Conservation (phyloP, 2,113 vertebrate genomes). For the Orthonyx spaldingii region DNA sequence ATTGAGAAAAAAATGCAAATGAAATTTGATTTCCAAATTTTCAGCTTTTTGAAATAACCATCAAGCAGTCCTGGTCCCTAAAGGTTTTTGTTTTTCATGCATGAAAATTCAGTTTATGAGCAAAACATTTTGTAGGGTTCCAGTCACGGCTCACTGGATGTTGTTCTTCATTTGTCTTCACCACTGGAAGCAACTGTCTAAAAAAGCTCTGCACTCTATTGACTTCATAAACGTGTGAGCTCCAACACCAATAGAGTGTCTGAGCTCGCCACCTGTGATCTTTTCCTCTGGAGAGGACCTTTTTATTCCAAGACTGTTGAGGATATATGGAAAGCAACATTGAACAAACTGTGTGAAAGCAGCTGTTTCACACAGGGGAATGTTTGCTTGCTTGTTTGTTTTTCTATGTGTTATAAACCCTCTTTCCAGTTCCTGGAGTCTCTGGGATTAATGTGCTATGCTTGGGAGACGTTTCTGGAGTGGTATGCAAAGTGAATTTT, state of each 20-base stretch:
- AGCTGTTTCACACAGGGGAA: background rate
- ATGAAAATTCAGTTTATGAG: slow-evolving; percentile 52
- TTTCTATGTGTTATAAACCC: background rate
- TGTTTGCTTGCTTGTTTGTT: fast-evolving
- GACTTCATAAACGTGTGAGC: background rate
- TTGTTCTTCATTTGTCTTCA: slow-evolving; percentile 58
- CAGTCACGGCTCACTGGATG: slow-evolving; percentile 52
- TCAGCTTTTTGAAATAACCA: slow-evolving; percentile 41
- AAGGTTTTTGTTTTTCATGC: slow-evolving; percentile 49
- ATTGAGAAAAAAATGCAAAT: background rate
- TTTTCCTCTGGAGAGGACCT: background rate
- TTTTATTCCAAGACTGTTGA: background rate
- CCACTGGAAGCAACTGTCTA: slow-evolving; percentile 22
- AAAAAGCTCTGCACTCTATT: background rate
- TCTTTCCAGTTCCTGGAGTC: background rate
- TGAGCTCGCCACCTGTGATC: background rate
- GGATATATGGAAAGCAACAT: background rate
- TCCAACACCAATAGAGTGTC: background rate
- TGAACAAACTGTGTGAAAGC: background rate
- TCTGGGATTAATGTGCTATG: background rate
- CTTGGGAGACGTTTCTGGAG: background rate
- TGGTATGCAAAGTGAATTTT: background rate
- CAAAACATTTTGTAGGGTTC: slow-evolving; percentile 56
- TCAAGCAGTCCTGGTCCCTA: background rate
- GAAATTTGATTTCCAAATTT: slow-evolving; percentile 42